Percentiles rank a stretch among this genome's conserved stretches.
Evolutionary conservation across 2,113 vertebrate genomes (phyloP).

Genomic region (Thamnophis sirtalis): DNA sequence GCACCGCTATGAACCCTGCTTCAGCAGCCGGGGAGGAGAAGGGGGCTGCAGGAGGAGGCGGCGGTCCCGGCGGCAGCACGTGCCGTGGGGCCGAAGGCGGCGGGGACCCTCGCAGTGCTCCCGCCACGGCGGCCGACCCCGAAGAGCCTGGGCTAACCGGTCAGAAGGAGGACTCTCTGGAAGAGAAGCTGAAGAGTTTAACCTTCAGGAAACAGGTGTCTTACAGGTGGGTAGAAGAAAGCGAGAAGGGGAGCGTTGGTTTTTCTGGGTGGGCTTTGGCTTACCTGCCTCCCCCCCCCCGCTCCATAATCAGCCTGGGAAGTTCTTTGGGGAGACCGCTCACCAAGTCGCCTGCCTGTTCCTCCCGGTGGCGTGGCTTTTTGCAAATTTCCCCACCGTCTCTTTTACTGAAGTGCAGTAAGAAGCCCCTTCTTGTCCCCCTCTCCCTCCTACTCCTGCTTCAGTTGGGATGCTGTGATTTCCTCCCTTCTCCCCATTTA

Average conservation of each 20-base stretch:
- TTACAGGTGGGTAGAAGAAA: conserved; percentile 77
- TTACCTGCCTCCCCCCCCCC: neutral
- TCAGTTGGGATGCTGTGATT: neutral
- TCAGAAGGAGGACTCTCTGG: conserved; percentile 75
- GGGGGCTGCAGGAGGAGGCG: conserved; percentile 52
- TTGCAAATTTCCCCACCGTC: neutral
- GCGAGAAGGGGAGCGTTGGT: neutral
- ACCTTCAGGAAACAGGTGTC: conserved; percentile 88
- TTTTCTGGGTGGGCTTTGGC: neutral
- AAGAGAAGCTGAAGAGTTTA: conserved; percentile 81
- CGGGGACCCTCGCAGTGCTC: conserved; percentile 58
- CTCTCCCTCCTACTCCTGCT: neutral
- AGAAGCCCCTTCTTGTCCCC: rapidly evolving
- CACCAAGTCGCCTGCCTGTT: too few species aligned
- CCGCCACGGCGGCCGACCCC: conserved; percentile 51
- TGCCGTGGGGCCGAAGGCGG: conserved; percentile 72
- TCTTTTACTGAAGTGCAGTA: neutral
- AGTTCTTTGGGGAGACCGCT: too few species aligned
- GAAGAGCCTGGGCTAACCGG: conserved; percentile 60
- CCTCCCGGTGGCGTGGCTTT: neutral
- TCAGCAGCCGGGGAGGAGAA: conserved; percentile 59
- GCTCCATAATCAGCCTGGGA: neutral
- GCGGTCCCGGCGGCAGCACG: conserved; percentile 26
- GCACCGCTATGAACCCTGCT: conserved; percentile 62
- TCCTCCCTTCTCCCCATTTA: neutral